Percentiles rank a stretch among this genome's conserved stretches.
These are phyloP conservation scores for Microctonus brassicae DNA, from an alignment of 2,888 invertebrate genomes.

Conservation along the genomic window DNA sequence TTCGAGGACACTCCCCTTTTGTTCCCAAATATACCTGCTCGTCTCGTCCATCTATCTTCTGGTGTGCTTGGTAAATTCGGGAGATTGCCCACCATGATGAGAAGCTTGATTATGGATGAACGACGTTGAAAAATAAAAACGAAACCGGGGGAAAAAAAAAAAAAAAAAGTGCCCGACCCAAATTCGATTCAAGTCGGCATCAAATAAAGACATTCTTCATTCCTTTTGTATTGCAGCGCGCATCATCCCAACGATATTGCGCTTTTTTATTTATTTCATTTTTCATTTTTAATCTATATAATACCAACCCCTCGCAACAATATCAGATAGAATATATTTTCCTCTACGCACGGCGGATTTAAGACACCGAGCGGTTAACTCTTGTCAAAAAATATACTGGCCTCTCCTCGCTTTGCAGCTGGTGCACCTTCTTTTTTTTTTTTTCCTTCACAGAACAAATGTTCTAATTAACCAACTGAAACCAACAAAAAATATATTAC, in stretches of 20 bases:
- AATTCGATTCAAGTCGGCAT: conserved; percentile 59
- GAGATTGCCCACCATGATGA: conserved; percentile 51
- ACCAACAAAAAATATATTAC: conserved; percentile 9
- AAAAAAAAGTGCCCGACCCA: conserved; percentile 49
- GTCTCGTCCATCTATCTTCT: conserved; percentile 32
- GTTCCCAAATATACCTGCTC: conserved; percentile 46
- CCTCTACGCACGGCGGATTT: conserved; percentile 4
- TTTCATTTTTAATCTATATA: conserved; percentile 12
- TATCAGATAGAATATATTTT: conserved; percentile 31
- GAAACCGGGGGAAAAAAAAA: conserved; percentile 42
- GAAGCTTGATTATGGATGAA: conserved; percentile 51
- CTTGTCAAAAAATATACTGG: conserved; percentile 6
- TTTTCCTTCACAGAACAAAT: conserved; percentile 42
- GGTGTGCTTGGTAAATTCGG: background rate
- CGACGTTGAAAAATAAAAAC: background rate
- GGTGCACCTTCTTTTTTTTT: conserved; percentile 33
- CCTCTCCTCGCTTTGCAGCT: conserved; percentile 42
- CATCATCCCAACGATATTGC: conserved; percentile 27
- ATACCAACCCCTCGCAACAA: conserved; percentile 28
- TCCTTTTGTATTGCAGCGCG: conserved; percentile 55
- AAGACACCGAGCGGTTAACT: conserved; percentile 1
- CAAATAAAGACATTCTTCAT: conserved; percentile 69
- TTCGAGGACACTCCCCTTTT: conserved; percentile 60
- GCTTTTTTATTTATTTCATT: conserved; percentile 6
- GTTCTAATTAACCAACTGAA: conserved; percentile 47